phyloP scores from a whole-genome alignment of 2,797 vertebrate genomes.

The Falco columbarius region DNA sequence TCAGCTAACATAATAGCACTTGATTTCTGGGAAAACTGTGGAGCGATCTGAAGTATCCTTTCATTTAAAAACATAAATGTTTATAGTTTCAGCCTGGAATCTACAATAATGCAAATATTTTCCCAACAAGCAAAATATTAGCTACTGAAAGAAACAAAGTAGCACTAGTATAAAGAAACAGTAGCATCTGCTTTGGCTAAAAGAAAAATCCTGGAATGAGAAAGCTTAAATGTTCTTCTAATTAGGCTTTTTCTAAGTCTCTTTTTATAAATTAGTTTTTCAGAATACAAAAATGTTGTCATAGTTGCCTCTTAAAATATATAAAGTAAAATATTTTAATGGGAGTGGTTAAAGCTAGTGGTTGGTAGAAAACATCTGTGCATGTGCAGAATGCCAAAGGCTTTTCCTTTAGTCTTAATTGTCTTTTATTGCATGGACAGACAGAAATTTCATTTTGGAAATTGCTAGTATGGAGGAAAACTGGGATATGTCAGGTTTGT shows the following conservation, averaged over 20 bases:
- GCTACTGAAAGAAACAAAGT: not conserved
- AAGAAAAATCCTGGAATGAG: not conserved
- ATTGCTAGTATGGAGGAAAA: not conserved
- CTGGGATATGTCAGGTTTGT: not conserved
- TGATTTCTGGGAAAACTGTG: not conserved
- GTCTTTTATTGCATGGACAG: not conserved
- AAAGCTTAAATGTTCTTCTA: not conserved
- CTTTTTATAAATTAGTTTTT: not conserved
- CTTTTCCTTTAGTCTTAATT: not conserved
- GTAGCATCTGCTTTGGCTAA: slow-evolving; percentile 18
- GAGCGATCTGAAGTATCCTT: not conserved
- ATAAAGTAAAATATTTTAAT: not conserved
- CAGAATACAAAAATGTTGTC: not conserved
- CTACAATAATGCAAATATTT: not conserved
- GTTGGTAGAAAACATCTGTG: not conserved
- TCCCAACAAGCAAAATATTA: not conserved
- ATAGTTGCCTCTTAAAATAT: not conserved
- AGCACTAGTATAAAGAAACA: not conserved
- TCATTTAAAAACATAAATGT: not conserved
- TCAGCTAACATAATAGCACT: not conserved
- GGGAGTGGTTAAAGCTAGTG: not conserved
- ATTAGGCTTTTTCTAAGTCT: not conserved
- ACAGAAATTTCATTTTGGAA: not conserved
- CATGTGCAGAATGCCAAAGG: not conserved
- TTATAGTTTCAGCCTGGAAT: not conserved